These are phyloP conservation scores for Oceanodroma leucorhoa DNA, from an alignment of 2,797 vertebrate species.

Conservation along the genomic window DNA sequence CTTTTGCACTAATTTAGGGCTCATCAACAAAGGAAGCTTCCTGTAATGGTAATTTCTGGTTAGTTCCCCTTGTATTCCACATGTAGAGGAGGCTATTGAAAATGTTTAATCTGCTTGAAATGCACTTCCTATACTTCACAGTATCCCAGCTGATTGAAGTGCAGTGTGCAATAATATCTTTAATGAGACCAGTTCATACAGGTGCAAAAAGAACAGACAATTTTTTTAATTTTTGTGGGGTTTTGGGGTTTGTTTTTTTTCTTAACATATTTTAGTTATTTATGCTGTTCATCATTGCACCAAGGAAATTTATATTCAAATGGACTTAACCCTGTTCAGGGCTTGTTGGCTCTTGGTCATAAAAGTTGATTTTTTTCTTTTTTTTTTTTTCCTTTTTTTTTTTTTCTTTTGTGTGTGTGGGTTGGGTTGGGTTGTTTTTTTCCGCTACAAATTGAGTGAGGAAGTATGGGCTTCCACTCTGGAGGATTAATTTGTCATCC, in stretches of 20 bases:
- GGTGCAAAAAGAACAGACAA: not conserved
- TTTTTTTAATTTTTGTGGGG: not conserved
- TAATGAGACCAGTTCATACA: not conserved
- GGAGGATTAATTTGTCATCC: not conserved
- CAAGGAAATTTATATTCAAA: not conserved
- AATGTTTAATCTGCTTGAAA: not conserved
- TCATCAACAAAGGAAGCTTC: not conserved
- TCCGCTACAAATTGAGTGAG: not conserved
- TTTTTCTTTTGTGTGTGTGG: not conserved
- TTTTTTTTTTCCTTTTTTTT: not conserved
- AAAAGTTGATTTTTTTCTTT: not conserved
- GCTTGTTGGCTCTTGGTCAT: not conserved
- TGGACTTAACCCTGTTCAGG: not conserved
- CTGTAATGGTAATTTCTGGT: not conserved
- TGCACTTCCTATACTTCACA: not conserved
- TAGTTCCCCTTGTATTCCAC: not conserved
- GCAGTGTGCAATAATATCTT: not conserved
- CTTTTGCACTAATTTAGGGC: not conserved
- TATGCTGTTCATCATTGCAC: not conserved
- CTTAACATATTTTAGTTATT: not conserved
- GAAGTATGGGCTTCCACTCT: not conserved
- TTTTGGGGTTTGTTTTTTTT: fast-evolving
- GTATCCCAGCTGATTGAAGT: not conserved
- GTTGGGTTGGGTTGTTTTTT: not conserved
- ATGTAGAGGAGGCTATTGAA: not conserved